Base-by-base conservation (phyloP, 2,113 vertebrate species). In the Geococcyx californianus region DNA sequence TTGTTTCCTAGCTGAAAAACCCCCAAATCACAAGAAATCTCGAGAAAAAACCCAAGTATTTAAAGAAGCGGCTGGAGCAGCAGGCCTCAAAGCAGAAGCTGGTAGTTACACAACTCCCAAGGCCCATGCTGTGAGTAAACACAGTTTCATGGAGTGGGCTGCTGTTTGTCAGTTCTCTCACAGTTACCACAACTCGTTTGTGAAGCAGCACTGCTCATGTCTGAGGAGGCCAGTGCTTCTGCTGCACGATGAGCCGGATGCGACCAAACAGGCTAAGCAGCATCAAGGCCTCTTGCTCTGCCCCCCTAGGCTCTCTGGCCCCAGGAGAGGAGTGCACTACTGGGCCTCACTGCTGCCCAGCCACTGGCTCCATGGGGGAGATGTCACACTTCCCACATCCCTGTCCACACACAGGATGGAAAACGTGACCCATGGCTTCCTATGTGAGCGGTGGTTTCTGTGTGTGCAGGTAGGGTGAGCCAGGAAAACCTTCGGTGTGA, bases 211-310 rank as follows among this genome's bases (percentile, higher is more conserved):
- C 8, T 17, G 3, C 67, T 49, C 59, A 10, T 1, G 7, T 20
- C 33, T 5, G 4, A 21, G 6, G 40, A 79, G 52, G 62, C 28
- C 63, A 51, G 63, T 0, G 4, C 3, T 2, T n/a, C 33, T 38
- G 73, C 3, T 3, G 36, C 66, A 51, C 5, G 1, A 23, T 34
- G 56, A 80, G 25, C 47, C 0, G 1, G 25, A 44, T 4, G 23
- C 1, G 6, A 13, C 52, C 28, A 16, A 29, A 16, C 0, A n/a
- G 34, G 40, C 63, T 15, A 14, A 64, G 51, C 51, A 68, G 47
- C 49, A 80, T 23, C 23, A 62, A 73, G 28, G 58, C 9, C 70
- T 62, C 40, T 16, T 47, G 55, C 16, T 75, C 33, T 45, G 69
- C 52, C 23, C 14, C 29, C 11, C 52, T 38, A 3, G 44, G 21